Percentiles rank a stretch among this genome's conserved stretches.
phyloP scores from a whole-genome alignment of 1,140 invertebrate species.

The Phymastichus coffea region DNA sequence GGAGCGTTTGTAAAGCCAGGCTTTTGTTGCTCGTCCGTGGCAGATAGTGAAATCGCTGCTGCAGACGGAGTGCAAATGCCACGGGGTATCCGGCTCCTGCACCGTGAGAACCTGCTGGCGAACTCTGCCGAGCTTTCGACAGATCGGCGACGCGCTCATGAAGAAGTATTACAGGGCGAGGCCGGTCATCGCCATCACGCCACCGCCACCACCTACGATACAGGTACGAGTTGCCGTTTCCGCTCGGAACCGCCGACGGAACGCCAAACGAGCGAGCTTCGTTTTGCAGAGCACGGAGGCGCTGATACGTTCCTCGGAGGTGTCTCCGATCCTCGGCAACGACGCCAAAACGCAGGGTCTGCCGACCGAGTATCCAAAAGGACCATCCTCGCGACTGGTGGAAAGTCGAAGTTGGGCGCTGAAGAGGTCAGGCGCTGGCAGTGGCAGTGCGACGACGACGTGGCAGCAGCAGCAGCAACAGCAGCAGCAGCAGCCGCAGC shows the following conservation, averaged over 20 bases:
- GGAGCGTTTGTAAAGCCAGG: too few relatives aligned
- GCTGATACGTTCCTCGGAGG: constrained; percentile 42
- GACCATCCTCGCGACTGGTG: constrained; percentile 43
- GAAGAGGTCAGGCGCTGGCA: constrained; percentile 24
- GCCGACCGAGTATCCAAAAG: background rate
- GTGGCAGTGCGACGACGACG: background rate
- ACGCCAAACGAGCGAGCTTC: background rate
- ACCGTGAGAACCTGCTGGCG: constrained; percentile 94
- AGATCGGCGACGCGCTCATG: constrained; percentile 80
- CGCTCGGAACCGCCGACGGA: too few relatives aligned
- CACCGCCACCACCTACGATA: constrained; percentile 50
- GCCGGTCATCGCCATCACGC: constrained; percentile 63
- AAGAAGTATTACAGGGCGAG: constrained; percentile 81
- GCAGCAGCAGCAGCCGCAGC: constrained; percentile 16
- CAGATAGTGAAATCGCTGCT: constrained; percentile 83
- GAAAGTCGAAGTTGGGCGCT: constrained; percentile 41
- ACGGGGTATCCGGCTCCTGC: constrained; percentile 94
- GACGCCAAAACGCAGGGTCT: constrained; percentile 50
- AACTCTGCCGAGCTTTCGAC: constrained; percentile 80
- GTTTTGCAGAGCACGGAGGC: constrained; percentile 42
- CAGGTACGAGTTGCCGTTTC: too few relatives aligned
- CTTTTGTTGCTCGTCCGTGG: too few relatives aligned
- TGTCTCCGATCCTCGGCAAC: constrained; percentile 48
- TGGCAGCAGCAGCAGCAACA: background rate
- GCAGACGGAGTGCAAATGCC: constrained; percentile 90